A percentile compares a stretch with the other conserved stretches of the same genome.
These are phyloP conservation scores for Acipenser ruthenus DNA, from an alignment of 2,797 vertebrate species.

Conservation along the genomic window DNA sequence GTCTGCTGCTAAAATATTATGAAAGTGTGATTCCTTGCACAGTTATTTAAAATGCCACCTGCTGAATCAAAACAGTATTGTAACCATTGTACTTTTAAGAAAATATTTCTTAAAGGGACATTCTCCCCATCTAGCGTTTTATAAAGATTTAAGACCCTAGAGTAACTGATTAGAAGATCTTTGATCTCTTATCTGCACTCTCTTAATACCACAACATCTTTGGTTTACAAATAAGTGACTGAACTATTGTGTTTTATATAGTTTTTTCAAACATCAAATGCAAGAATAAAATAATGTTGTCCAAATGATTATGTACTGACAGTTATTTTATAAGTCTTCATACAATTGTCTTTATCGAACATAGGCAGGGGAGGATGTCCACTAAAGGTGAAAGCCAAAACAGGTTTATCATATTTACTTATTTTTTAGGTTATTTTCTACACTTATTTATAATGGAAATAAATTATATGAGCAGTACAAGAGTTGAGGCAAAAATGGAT, in stretches of 20 bases:
- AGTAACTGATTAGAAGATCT: too few species aligned
- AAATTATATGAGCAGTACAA: neutral
- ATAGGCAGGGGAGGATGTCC: neutral
- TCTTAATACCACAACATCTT: too few species aligned
- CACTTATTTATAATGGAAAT: neutral
- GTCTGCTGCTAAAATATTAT: slow-evolving; percentile 6
- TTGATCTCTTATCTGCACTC: too few species aligned
- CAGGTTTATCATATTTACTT: neutral
- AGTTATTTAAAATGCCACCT: slow-evolving; percentile 7
- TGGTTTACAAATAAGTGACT: too few species aligned
- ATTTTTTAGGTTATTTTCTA: neutral
- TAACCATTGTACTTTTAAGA: neutral
- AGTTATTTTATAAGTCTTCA: too few species aligned
- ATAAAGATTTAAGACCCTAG: neutral
- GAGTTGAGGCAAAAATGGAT: neutral
- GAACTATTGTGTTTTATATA: too few species aligned
- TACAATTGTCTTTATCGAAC: neutral
- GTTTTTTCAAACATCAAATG: too few species aligned
- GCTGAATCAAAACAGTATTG: slow-evolving; percentile 7
- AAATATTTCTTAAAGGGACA: slow-evolving; percentile 1
- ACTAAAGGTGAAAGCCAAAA: slow-evolving; percentile 7
- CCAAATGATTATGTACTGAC: too few species aligned
- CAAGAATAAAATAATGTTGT: too few species aligned
- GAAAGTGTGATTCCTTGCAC: neutral
- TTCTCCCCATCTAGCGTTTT: neutral